Evolutionary conservation across 2,888 invertebrate species (phyloP).

Genomic region (Aelia acuminata): DNA sequence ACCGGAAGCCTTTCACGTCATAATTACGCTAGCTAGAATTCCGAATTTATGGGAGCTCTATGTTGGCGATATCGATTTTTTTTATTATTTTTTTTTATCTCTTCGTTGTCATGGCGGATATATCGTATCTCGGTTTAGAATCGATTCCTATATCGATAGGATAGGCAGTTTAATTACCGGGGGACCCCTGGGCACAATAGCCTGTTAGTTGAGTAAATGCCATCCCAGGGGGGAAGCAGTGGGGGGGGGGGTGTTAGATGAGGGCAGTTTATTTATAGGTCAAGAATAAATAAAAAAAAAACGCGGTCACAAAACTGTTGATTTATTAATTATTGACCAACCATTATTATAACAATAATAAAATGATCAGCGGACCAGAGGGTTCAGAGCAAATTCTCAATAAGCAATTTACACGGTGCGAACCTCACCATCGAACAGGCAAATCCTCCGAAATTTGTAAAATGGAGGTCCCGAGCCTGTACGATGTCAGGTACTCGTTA

Average conservation of each 20-base stretch:
- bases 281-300: neutral
- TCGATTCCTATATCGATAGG: neutral
- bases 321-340: too few species aligned
- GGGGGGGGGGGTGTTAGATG: neutral
- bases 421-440: too few species aligned
- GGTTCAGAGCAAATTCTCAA: too few species aligned
- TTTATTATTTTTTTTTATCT: neutral
- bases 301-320: too few species aligned
- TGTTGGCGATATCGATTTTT: neutral
- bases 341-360: too few species aligned
- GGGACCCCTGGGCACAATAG: neutral
- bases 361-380: too few species aligned
- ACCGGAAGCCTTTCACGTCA: conserved; percentile 17
- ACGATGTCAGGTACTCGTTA: too few species aligned
- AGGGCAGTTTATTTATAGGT: neutral
- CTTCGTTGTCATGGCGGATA: neutral
- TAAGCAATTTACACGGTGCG: too few species aligned
- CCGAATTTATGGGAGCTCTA: neutral
- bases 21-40: conserved; percentile 1
- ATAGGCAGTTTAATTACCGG: neutral
- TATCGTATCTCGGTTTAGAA: neutral
- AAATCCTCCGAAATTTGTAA: too few species aligned
- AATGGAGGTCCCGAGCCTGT: too few species aligned
- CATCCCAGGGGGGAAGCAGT: neutral
- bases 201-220: neutral